phyloP scores from a whole-genome alignment of 2,797 vertebrate genomes.

The Lepilemur septentrionalis region DNA sequence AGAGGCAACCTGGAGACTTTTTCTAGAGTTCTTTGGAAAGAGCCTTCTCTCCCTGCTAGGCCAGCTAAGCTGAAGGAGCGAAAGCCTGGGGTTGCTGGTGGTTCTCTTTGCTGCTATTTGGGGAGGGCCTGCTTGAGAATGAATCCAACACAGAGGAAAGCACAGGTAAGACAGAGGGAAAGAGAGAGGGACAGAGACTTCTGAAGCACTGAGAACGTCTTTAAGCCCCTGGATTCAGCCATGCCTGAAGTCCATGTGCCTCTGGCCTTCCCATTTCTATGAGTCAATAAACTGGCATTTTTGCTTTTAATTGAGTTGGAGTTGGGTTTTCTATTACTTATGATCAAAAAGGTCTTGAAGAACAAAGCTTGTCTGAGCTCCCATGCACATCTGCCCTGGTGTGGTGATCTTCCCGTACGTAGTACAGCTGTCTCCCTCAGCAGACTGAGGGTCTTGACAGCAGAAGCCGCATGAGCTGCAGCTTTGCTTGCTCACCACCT shows the following conservation, averaged over 20 bases:
- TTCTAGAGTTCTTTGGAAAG: not conserved
- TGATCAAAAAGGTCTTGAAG: not conserved
- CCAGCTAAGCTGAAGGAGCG: not conserved
- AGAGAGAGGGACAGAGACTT: not conserved
- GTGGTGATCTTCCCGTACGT: not conserved
- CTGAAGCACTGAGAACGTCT: not conserved
- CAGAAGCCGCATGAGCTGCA: not conserved
- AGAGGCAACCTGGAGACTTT: not conserved
- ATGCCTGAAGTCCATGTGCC: not conserved
- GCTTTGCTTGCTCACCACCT: not conserved
- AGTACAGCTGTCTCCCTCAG: not conserved
- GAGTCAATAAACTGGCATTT: not conserved
- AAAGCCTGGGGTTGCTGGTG: not conserved
- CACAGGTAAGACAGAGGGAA: not conserved
- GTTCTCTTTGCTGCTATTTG: not conserved
- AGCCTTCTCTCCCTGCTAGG: not conserved
- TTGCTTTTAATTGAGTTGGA: slow-evolving; percentile 16
- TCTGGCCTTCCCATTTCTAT: not conserved
- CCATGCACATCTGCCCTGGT: not conserved
- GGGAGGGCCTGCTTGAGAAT: not conserved
- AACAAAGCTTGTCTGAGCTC: not conserved
- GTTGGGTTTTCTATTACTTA: slow-evolving; percentile 3
- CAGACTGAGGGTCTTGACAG: not conserved
- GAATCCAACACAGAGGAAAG: not conserved
- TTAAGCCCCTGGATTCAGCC: not conserved